phyloP scores from a whole-genome alignment of 2,113 vertebrate species.

The Amazona vittata region DNA sequence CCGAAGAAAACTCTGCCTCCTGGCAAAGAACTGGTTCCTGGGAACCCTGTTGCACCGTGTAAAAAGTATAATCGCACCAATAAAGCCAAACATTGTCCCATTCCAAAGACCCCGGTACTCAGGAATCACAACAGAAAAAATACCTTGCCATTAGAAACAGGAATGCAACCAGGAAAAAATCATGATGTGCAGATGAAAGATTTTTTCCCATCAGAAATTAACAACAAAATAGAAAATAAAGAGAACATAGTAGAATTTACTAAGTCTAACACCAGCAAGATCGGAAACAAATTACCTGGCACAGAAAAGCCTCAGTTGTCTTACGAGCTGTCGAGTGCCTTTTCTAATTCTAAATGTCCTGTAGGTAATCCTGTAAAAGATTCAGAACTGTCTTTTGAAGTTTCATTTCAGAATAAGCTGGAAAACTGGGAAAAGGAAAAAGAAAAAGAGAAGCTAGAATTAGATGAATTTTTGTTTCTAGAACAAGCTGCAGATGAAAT shows the following conservation, averaged over 20 bases:
- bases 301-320: background rate
- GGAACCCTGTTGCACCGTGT: background rate
- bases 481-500: conserved; percentile 93
- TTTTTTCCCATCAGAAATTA: conserved; percentile 39
- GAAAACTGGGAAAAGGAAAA: conserved; percentile 83
- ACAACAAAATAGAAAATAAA: conserved; percentile 58
- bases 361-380: background rate
- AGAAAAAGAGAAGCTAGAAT: conserved; percentile 85
- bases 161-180: conserved; percentile 36
- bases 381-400: conserved; percentile 80
- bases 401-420: conserved; percentile 86
- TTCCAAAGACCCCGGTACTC: conserved; percentile 65
- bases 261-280: background rate
- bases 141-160: conserved; percentile 8
- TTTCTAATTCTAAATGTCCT: background rate
- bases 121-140: conserved; percentile 74
- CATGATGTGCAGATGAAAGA: conserved; percentile 41
- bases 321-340: background rate
- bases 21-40: conserved; percentile 75
- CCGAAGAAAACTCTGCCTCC: conserved; percentile 82
- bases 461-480: conserved; percentile 95
- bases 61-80: conserved; percentile 42
- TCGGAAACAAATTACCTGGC: background rate
- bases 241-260: conserved; percentile 52
- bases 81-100: conserved; percentile 43